A percentile compares a stretch with the other conserved stretches of the same genome.
Evolutionary conservation across 2,797 vertebrate species (phyloP).

Genomic region (Acanthopagrus latus): DNA sequence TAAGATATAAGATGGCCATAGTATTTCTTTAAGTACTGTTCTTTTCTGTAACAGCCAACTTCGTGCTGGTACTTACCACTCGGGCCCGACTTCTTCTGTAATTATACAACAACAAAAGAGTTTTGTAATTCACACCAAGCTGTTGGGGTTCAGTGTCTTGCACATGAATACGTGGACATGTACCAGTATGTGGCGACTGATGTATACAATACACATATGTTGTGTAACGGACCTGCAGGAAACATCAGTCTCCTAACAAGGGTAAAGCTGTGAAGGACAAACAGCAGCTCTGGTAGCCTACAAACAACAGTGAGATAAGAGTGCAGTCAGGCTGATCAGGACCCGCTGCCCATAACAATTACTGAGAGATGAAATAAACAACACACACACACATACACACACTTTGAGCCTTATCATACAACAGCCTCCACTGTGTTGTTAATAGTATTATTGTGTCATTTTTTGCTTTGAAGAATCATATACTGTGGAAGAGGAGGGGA

Average conservation of each 20-base stretch:
- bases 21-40: too few species aligned
- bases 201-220: too few species aligned
- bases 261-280: slow-evolving; percentile 30
- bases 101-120: too few species aligned
- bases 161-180: too few species aligned
- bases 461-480: background rate
- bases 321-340: slow-evolving; percentile 22
- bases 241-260: background rate
- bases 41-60: too few species aligned
- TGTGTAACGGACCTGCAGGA: background rate
- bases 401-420: slow-evolving; percentile 5
- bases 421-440: slow-evolving; percentile 3
- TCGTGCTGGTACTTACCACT: too few species aligned
- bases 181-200: too few species aligned
- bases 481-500: background rate
- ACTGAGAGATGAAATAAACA: slow-evolving; percentile 19
- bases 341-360: slow-evolving; percentile 17
- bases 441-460: background rate
- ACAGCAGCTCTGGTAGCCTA: slow-evolving; percentile 5
- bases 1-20: background rate
- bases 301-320: slow-evolving; percentile 20
- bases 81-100: too few species aligned
- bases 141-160: too few species aligned
- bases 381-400: slow-evolving; percentile 30
- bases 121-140: too few species aligned